phyloP scores from a whole-genome alignment of 2,113 vertebrate species.

The Isichthys henryi region DNA sequence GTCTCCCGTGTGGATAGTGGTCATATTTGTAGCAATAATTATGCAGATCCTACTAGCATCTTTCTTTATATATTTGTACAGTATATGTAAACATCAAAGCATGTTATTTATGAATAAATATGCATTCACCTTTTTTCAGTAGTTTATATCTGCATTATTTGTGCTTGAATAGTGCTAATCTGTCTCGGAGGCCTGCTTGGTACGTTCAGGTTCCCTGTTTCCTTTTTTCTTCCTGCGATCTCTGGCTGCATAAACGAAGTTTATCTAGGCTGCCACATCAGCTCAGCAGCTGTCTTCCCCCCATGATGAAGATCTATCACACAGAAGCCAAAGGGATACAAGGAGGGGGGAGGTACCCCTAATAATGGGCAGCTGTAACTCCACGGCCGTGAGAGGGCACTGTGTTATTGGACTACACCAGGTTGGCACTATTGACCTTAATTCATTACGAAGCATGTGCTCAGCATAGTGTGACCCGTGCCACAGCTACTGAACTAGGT shows the following conservation, averaged over 20 bases:
- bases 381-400: not conserved
- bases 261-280: constrained; percentile 11
- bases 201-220: not conserved
- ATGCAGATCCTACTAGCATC: not conserved
- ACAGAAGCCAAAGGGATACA: not conserved
- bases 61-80: not conserved
- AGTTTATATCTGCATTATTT: not conserved
- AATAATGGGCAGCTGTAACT: not conserved
- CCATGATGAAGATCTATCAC: not conserved
- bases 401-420: not conserved
- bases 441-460: not conserved
- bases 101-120: not conserved
- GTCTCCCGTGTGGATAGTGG: not conserved
- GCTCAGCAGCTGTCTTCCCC: not conserved
- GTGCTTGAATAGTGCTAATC: not conserved
- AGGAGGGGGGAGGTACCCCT: not conserved
- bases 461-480: not conserved
- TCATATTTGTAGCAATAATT: constrained; percentile 3
- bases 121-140: not conserved
- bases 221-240: not conserved
- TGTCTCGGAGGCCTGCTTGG: not conserved
- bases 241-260: not conserved
- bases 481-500: not conserved
- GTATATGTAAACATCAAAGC: not conserved
- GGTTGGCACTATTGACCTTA: not conserved